Percentiles rank a stretch among this genome's conserved stretches.
phyloP scores from a whole-genome alignment of 1,140 invertebrate genomes.

The Periplaneta americana region DNA sequence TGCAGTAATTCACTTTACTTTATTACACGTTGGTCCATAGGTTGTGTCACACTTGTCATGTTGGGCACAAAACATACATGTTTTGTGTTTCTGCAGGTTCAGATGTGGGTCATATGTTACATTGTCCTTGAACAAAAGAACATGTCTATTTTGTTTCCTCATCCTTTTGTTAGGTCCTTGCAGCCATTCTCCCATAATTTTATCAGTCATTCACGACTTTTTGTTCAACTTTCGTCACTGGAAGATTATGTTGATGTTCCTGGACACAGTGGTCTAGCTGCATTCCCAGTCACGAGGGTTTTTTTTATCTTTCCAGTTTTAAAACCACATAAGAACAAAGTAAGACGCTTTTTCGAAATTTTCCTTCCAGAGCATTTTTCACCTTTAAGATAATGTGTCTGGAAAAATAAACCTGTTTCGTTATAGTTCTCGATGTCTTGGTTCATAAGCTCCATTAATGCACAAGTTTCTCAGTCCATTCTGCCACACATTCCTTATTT shows the following conservation, averaged over 20 bases:
- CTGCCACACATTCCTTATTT: background rate
- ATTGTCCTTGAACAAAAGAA: too few species aligned
- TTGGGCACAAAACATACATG: background rate
- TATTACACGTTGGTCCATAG: background rate
- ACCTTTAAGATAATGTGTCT: background rate
- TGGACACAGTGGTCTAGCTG: slow-evolving; percentile 15
- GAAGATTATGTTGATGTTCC: slow-evolving; percentile 20
- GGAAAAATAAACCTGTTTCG: background rate
- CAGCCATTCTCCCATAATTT: slow-evolving; percentile 19
- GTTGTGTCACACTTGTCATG: background rate
- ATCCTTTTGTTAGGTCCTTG: background rate
- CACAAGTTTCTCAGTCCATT: background rate
- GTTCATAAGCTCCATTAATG: background rate
- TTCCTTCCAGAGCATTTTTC: background rate
- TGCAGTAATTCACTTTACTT: background rate
- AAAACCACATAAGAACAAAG: background rate
- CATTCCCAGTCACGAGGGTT: slow-evolving; percentile 17
- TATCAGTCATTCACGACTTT: slow-evolving; percentile 24
- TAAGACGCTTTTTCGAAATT: background rate
- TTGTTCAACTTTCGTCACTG: slow-evolving; percentile 20
- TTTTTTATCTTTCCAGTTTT: background rate
- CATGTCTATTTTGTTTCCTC: background rate
- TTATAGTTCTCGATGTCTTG: background rate
- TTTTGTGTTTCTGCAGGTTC: background rate
- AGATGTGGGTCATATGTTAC: background rate